Evolutionary conservation across 30 jellyfish, hydroid and myxozoan species (phyloP).

Genomic region (Rhopilema esculentum): DNA sequence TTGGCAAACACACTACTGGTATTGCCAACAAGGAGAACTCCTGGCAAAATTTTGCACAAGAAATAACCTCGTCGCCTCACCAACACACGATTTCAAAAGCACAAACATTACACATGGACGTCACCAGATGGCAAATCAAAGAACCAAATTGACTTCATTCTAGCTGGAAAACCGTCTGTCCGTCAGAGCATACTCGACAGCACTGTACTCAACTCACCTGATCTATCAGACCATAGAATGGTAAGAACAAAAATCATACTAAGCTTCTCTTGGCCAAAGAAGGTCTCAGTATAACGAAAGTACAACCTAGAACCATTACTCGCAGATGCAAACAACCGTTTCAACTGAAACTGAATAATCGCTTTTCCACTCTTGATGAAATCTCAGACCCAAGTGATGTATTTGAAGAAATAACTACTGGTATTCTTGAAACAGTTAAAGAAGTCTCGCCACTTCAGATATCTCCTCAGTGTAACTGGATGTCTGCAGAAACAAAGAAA

Average conservation of each 20-base stretch:
- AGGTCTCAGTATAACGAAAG: background rate
- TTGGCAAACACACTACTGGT: slow-evolving; percentile 28
- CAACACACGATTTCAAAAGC: slow-evolving; percentile 15
- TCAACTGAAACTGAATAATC: slow-evolving; percentile 1
- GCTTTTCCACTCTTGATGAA: slow-evolving; percentile 3
- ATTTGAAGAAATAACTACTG: slow-evolving; percentile 4
- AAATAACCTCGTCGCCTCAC: slow-evolving; percentile 41
- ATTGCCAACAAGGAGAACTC: slow-evolving; percentile 33
- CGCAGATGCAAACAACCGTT: background rate
- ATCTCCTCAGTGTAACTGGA: background rate
- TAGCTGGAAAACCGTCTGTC: slow-evolving; percentile 16
- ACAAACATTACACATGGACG: slow-evolving; percentile 39
- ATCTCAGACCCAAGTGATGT: background rate
- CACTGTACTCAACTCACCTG: background rate
- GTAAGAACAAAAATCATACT: slow-evolving; percentile 1
- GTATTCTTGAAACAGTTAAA: background rate
- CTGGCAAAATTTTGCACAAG: slow-evolving; percentile 27
- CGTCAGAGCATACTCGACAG: slow-evolving; percentile 16
- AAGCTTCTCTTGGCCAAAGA: slow-evolving; percentile 32
- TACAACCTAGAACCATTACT: slow-evolving; percentile 16
- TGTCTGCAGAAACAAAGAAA: slow-evolving; percentile 14
- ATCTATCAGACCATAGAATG: slow-evolving; percentile 29
- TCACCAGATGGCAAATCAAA: slow-evolving; percentile 50
- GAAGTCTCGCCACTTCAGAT: background rate
- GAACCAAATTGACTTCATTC: slow-evolving; percentile 44